phyloP scores from a whole-genome alignment of 2,113 vertebrate genomes.

The Calidris pugnax region DNA sequence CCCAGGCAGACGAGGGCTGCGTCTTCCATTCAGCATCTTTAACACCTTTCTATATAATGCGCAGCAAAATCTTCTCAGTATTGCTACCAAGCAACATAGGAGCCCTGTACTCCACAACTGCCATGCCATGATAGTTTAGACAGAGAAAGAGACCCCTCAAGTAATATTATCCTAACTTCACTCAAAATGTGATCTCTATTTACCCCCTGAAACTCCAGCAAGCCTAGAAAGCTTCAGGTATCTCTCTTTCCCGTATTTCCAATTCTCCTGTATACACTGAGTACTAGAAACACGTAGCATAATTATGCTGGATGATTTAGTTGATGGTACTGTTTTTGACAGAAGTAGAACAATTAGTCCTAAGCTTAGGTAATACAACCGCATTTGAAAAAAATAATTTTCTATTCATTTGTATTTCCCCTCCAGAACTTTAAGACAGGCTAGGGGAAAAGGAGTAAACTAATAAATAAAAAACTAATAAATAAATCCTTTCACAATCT shows the following conservation, averaged over 20 bases:
- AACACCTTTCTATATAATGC: rapidly evolving
- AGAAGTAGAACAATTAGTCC: neutral
- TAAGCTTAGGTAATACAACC: neutral
- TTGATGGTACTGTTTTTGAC: neutral
- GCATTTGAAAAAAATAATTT: neutral
- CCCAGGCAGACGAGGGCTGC: rapidly evolving
- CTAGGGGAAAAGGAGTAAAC: neutral
- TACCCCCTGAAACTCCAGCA: neutral
- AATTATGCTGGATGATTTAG: neutral
- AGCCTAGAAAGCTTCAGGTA: neutral
- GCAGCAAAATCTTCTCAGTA: neutral
- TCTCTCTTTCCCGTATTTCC: neutral
- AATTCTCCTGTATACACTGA: neutral
- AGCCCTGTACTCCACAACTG: neutral
- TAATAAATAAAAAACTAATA: neutral
- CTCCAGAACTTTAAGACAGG: neutral
- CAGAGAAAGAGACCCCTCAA: neutral
- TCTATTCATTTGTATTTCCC: neutral
- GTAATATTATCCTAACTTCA: neutral
- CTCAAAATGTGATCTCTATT: neutral
- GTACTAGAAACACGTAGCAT: neutral
- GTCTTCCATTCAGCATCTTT: neutral
- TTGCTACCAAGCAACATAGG: neutral
- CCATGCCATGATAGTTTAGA: neutral
- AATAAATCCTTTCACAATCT: neutral